Evolutionary conservation across 2,888 invertebrate species (phyloP).

Genomic region (Amiota mariae): DNA sequence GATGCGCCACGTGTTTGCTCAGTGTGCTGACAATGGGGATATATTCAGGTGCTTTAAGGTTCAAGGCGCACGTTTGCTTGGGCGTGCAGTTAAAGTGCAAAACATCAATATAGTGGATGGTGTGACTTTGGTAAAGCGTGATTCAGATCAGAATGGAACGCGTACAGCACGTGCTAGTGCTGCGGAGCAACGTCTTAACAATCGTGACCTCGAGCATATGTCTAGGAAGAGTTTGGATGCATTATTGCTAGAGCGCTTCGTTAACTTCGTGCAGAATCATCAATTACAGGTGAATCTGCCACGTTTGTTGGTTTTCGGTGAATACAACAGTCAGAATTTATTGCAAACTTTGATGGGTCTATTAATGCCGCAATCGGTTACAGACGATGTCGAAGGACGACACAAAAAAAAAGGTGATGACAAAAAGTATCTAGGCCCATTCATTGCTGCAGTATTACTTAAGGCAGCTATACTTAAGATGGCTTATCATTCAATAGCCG

Average conservation of each 20-base stretch:
- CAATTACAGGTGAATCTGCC: slow-evolving; percentile 76
- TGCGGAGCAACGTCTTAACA: slow-evolving; percentile 74
- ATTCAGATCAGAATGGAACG: slow-evolving; percentile 58
- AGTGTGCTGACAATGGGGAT: slow-evolving; percentile 79
- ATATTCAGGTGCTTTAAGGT: slow-evolving; percentile 82
- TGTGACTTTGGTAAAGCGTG: slow-evolving; percentile 75
- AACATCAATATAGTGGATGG: slow-evolving; percentile 79
- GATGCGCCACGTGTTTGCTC: slow-evolving; percentile 71
- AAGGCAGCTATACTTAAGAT: slow-evolving; percentile 83
- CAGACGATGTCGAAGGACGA: slow-evolving; percentile 75
- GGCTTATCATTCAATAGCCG: slow-evolving; percentile 83
- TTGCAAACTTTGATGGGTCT: slow-evolving; percentile 73
- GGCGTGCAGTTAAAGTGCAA: slow-evolving; percentile 79
- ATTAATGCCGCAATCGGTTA: slow-evolving; percentile 43
- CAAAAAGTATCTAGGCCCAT: slow-evolving; percentile 79
- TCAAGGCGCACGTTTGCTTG: slow-evolving; percentile 79
- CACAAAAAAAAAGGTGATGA: slow-evolving; percentile 76
- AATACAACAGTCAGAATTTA: slow-evolving; percentile 70
- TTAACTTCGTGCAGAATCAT: slow-evolving; percentile 78
- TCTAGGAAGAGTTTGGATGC: slow-evolving; percentile 78
- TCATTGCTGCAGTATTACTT: slow-evolving; percentile 80
- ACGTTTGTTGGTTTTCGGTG: slow-evolving; percentile 74
- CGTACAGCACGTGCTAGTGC: slow-evolving; percentile 66
- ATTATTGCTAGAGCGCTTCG: slow-evolving; percentile 76
- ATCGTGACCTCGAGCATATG: slow-evolving; percentile 78